Evolutionary conservation across 2,888 invertebrate genomes (phyloP).

Genomic region (Sclerodermus sp.): DNA sequence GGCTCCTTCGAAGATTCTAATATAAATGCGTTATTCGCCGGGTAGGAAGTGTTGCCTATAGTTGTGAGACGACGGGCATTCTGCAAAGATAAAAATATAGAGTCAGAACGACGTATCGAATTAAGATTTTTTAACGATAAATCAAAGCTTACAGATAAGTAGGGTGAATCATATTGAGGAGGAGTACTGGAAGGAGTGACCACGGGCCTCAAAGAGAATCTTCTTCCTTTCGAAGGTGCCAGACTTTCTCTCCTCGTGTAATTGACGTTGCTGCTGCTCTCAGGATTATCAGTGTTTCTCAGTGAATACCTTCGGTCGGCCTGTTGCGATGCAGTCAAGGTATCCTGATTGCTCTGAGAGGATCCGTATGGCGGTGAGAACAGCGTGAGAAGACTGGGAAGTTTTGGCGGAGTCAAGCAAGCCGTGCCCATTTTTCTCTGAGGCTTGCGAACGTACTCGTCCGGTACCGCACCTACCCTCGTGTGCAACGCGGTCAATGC

Average conservation of each 20-base stretch:
- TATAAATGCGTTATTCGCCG: conserved; percentile 34
- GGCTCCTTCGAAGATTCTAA: conserved; percentile 46
- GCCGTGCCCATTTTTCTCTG: conserved; percentile 63
- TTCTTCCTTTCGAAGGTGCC: conserved; percentile 28
- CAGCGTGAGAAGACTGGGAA: conserved; percentile 59
- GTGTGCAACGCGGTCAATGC: conserved; percentile 73
- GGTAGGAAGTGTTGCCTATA: conserved; percentile 26
- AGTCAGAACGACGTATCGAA: conserved; percentile 2
- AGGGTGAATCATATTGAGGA: conserved; percentile 33
- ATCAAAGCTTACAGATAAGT: conserved; percentile 26
- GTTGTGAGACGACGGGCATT: conserved; percentile 14
- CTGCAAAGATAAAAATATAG: conserved; percentile 11
- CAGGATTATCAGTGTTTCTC: conserved; percentile 33
- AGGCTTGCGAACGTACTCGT: conserved; percentile 43
- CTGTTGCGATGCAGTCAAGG: conserved; percentile 29
- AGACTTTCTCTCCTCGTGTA: conserved; percentile 39
- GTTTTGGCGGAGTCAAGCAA: conserved; percentile 58
- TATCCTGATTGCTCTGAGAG: conserved; percentile 42
- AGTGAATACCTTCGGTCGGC: conserved; percentile 40
- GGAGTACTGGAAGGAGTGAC: conserved; percentile 35
- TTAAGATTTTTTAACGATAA: background rate
- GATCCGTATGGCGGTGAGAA: conserved; percentile 50
- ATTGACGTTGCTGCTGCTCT: conserved; percentile 30
- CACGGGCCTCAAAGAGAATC: conserved; percentile 52
- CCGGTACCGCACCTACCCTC: conserved; percentile 55